Base-by-base conservation (phyloP, 2,888 invertebrate species). In the Sicus ferrugineus region DNA sequence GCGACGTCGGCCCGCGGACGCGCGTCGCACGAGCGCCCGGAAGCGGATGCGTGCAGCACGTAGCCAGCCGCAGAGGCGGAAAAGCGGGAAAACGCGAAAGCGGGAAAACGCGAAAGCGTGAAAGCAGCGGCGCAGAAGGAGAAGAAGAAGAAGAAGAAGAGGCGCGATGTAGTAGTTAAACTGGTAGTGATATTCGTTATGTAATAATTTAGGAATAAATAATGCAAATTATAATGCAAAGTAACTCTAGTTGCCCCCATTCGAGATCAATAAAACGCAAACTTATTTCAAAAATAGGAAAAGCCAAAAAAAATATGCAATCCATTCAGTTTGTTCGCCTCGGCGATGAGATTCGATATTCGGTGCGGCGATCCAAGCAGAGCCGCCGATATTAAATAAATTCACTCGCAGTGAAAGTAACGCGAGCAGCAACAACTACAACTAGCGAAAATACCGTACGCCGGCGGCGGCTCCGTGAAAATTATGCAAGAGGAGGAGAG, bases 111-210 rank as follows among this genome's bases (percentile, higher is more conserved):
- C n/a, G n/a, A 3, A 46, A 9, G n/a, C 46, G 46, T 38, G 9
- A n/a, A 54, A 23, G 28, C 38, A 26, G 9, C 59, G 59, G 7
- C 59, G n/a, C 19, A 50, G 19, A 48, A 62, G 26, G 26, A 21
- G 23, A 23, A 21, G 34, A 19, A 50, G 21, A 65, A 26, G 23
- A 38, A 9, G 54, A 31, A 28, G 31, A 31, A 46, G 38, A 52
- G n/a, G 34, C 11, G 42, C 62, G 21, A 65, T 21, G 52, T 26
- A 30, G 50, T 54, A 65, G 65, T 65, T 69, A 64, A 69, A 73
- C 73, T 71, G 74, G 82, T 82, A 81, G 82, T 82, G 82, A 81
- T 82, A 81, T 82, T 82, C 81, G 82, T 82, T 82, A 81, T 82
- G 81, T 82, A 82, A 81, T 81, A 81, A 81, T 73, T 81, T 81